Conservation (phyloP, 2,888 invertebrate species). For the Trachelus troglodyta region DNA sequence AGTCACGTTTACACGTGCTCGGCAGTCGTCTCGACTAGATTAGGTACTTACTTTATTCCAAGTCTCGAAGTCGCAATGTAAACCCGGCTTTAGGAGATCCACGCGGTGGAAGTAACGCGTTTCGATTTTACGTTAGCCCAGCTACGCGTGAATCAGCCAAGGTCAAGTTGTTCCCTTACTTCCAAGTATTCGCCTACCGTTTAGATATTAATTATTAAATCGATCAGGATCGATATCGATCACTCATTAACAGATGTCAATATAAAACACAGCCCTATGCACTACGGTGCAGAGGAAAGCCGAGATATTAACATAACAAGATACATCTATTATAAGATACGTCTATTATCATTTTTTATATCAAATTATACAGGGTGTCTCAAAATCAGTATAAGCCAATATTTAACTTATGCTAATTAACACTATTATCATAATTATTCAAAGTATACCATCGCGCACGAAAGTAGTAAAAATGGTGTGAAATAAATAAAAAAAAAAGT, state of each 20-base stretch:
- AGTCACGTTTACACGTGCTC: conserved; percentile 7
- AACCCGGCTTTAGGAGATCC: conserved; percentile 64
- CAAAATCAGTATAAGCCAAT: no score
- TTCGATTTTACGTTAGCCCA: conserved; percentile 67
- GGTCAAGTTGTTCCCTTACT: conserved; percentile 63
- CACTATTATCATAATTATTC: no score
- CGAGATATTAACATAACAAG: background rate
- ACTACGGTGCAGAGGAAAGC: background rate
- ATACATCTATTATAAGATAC: background rate
- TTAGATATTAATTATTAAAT: background rate
- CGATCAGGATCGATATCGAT: background rate
- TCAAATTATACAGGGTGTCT: no score
- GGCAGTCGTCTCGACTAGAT: background rate
- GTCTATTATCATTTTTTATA: background rate
- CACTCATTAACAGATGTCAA: background rate
- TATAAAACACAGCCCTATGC: background rate
- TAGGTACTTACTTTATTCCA: conserved; percentile 5
- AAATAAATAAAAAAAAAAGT: no score
- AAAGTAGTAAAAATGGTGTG: no score
- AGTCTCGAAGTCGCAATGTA: conserved; percentile 45
- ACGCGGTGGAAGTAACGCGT: conserved; percentile 66
- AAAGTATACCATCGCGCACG: no score
- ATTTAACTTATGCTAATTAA: no score
- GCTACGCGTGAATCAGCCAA: conserved; percentile 67
- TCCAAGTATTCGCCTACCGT: conserved; percentile 45